Conservation (phyloP, 2,113 vertebrate genomes). For the Scortum barcoo region DNA sequence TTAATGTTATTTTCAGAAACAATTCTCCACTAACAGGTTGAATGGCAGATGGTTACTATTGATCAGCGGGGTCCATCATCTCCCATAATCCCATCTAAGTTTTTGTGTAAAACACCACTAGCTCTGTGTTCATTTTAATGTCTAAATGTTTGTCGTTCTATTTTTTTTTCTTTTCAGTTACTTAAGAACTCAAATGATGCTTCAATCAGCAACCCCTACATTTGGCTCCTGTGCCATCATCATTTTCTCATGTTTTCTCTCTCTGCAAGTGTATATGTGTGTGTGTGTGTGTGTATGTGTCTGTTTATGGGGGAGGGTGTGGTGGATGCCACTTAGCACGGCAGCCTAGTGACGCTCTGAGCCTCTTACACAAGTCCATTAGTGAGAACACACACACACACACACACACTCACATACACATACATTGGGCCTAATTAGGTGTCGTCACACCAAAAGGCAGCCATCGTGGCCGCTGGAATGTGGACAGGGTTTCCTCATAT, state of each 20-base stretch:
- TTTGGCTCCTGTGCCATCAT: too few species aligned
- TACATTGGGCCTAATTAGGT: too few species aligned
- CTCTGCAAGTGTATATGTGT: background rate
- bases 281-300: constrained; percentile 5
- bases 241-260: too few species aligned
- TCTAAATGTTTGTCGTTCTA: too few species aligned
- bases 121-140: too few species aligned
- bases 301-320: too few species aligned
- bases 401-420: background rate
- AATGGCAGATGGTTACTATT: background rate
- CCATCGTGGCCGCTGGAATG: constrained; percentile 32
- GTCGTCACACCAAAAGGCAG: constrained; percentile 46
- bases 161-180: too few species aligned
- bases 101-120: too few species aligned
- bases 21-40: background rate
- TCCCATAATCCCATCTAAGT: too few species aligned
- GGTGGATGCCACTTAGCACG: constrained; percentile 28
- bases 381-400: constrained; percentile 22
- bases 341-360: constrained; percentile 53
- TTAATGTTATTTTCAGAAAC: background rate
- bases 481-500: constrained; percentile 55
- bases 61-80: too few species aligned
- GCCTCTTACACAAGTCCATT: constrained; percentile 72
- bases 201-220: too few species aligned
- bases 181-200: too few species aligned